Percentiles rank a stretch among this genome's conserved stretches.
Evolutionary conservation across 2,888 invertebrate species (phyloP).

Genomic region (Lottia scabra): DNA sequence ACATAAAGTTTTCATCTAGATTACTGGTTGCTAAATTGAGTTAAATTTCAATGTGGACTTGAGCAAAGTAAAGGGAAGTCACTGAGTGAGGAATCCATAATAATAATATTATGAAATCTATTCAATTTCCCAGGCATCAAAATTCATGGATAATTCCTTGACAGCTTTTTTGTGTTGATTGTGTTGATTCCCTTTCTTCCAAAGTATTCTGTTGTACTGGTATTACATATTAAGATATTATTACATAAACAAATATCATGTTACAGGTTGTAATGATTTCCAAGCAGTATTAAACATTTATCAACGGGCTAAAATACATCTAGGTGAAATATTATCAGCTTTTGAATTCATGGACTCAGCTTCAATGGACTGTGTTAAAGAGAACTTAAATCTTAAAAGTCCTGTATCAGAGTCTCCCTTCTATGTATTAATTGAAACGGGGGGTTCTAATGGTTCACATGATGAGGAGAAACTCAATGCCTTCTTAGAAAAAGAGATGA

Average conservation of each 20-base stretch:
- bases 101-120: too few species aligned
- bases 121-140: too few species aligned
- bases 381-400: constrained; percentile 75
- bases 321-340: constrained; percentile 93
- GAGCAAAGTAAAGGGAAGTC: too few species aligned
- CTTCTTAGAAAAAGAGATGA: constrained; percentile 83
- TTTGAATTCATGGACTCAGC: constrained; percentile 92
- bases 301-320: constrained; percentile 78
- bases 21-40: too few species aligned
- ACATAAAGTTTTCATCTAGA: too few species aligned
- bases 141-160: too few species aligned
- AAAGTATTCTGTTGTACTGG: too few species aligned
- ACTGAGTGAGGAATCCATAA: too few species aligned
- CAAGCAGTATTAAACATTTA: constrained; percentile 83
- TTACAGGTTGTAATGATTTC: constrained; percentile 81
- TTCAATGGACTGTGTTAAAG: constrained; percentile 78
- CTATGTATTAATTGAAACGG: constrained; percentile 69
- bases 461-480: constrained; percentile 87
- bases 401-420: constrained; percentile 65
- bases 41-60: too few species aligned
- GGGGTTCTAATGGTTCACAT: constrained; percentile 84
- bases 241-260: not conserved
- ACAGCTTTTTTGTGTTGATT: too few species aligned
- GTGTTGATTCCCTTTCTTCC: too few species aligned
- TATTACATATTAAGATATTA: too few species aligned